Evolutionary conservation across 1,140 invertebrate species (phyloP).

Genomic region (Nomia melanderi): DNA sequence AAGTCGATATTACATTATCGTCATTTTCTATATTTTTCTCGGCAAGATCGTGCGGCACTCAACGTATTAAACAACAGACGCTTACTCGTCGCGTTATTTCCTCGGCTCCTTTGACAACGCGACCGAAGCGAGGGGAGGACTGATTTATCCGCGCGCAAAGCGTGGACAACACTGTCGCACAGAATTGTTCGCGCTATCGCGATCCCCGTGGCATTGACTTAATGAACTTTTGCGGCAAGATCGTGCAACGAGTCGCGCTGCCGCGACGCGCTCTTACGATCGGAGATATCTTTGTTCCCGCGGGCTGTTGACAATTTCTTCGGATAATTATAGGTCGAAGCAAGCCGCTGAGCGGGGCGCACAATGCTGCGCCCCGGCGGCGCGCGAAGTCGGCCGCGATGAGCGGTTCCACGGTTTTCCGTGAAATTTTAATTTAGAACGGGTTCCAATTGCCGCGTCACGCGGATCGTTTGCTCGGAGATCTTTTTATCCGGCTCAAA

Average conservation of each 20-base stretch:
- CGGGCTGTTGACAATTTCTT: not conserved
- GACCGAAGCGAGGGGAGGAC: no score
- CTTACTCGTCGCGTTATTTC: no score
- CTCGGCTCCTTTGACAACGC: no score
- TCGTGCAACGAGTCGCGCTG: not conserved
- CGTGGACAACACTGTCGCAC: not conserved
- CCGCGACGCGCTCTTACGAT: no score
- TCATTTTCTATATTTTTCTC: no score
- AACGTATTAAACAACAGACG: no score
- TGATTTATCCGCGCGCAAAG: no score
- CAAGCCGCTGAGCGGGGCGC: no score
- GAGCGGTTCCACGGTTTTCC: not conserved
- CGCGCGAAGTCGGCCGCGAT: not conserved
- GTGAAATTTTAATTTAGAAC: constrained; percentile 1
- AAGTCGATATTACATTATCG: no score
- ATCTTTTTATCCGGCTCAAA: not conserved
- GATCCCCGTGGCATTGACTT: constrained; percentile 42
- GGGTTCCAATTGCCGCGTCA: constrained; percentile 10
- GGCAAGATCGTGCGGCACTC: no score
- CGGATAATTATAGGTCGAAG: not conserved
- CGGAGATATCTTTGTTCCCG: no score
- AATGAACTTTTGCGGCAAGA: constrained; percentile 24
- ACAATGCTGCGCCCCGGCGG: no score
- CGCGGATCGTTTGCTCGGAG: not conserved
- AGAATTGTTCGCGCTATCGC: constrained; percentile 6